Conservation (phyloP, 2,797 vertebrate genomes). For the Danio choprae region DNA sequence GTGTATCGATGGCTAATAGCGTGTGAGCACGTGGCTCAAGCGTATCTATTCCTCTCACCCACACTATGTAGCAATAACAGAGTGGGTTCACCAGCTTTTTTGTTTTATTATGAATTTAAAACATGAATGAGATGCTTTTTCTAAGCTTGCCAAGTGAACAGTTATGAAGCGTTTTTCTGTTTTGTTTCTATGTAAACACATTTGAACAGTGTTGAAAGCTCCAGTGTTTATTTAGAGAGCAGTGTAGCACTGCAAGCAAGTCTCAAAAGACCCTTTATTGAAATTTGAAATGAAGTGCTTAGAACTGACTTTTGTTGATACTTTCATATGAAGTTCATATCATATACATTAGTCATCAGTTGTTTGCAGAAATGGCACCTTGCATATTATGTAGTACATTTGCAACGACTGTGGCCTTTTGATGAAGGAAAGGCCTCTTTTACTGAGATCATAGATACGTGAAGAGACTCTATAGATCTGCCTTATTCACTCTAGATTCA, state of each 20-base stretch:
- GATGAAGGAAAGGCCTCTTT: constrained; percentile 33
- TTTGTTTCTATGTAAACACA: constrained; percentile 57
- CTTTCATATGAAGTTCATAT: constrained; percentile 27
- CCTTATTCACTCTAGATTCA: constrained; percentile 32
- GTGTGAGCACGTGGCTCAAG: constrained; percentile 38
- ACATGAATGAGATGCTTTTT: constrained; percentile 54
- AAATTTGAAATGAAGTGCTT: constrained; percentile 29
- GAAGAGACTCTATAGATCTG: constrained; percentile 35
- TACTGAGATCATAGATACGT: not conserved
- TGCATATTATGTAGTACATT: constrained; percentile 23
- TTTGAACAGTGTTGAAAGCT: constrained; percentile 76
- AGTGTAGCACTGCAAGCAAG: constrained; percentile 4
- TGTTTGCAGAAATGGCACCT: constrained; percentile 21
- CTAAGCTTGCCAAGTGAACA: constrained; percentile 59
- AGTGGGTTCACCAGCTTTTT: constrained; percentile 56
- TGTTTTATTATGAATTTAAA: constrained; percentile 58
- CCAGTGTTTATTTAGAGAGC: constrained; percentile 66
- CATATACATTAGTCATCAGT: constrained; percentile 6
- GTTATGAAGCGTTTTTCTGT: constrained; percentile 45
- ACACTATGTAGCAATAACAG: constrained; percentile 56
- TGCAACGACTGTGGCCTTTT: constrained; percentile 42
- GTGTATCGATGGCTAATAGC: constrained; percentile 58
- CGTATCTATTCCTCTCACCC: constrained; percentile 67
- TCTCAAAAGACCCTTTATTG: not conserved
- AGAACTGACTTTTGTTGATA: not conserved